phyloP scores from a whole-genome alignment of 2,888 invertebrate species.

The Ptilodon capucinus region DNA sequence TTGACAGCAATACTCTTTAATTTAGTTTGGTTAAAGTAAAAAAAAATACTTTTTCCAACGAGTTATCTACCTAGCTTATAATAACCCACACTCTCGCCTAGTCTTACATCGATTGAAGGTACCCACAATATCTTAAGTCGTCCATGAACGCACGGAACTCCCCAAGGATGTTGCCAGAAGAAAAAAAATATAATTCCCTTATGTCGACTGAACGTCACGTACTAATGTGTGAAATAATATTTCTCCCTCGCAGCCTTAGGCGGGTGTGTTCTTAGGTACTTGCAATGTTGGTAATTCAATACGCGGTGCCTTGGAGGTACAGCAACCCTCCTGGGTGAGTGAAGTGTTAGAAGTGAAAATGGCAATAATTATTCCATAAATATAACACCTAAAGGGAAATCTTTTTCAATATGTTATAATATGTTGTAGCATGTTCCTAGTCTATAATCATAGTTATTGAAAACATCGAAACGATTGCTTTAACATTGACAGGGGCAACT shows the following conservation, averaged over 20 bases:
- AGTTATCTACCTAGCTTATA: no score
- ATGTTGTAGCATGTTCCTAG: no score
- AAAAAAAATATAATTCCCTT: constrained; percentile 23
- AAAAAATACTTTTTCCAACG: no score
- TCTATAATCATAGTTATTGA: no score
- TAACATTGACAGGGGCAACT: no score
- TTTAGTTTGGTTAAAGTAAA: no score
- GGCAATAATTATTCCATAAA: not conserved
- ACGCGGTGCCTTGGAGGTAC: constrained; percentile 16
- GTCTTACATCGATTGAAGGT: constrained; percentile 13
- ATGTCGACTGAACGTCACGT: constrained; percentile 30
- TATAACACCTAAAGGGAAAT: no score
- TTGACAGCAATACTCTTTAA: no score
- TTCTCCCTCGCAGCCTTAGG: constrained; percentile 30
- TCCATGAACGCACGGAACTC: constrained; percentile 23
- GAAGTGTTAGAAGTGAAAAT: not conserved
- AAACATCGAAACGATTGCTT: no score
- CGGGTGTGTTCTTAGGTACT: constrained; percentile 20
- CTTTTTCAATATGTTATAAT: no score
- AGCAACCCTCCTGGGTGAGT: constrained; percentile 6
- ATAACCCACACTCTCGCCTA: no score
- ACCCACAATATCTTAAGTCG: constrained; percentile 18
- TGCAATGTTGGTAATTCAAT: constrained; percentile 35
- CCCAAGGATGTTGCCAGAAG: constrained; percentile 18
- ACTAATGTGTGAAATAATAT: constrained; percentile 43